A percentile compares a stretch with the other conserved stretches of the same genome.
Evolutionary conservation across 1,140 invertebrate genomes (phyloP).

Genomic region (Carcinoscorpius rotundicauda): DNA sequence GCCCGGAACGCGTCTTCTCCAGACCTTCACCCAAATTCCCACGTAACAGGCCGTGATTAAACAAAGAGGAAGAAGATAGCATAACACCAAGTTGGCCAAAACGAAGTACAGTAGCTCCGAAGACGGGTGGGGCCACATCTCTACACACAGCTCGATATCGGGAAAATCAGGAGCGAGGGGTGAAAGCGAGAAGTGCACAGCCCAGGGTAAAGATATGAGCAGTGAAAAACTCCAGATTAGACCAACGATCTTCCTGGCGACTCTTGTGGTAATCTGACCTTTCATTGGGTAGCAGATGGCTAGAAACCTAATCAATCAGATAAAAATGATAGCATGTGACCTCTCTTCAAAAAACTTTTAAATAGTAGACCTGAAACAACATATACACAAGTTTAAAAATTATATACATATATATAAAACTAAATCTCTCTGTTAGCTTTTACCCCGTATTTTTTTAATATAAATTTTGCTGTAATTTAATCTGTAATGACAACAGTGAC

Average conservation of each 20-base stretch:
- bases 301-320: conserved; percentile 52
- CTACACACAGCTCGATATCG: conserved; percentile 51
- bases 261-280: conserved; percentile 74
- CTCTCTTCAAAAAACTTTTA: too few relatives aligned
- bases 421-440: too few relatives aligned
- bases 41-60: conserved; percentile 85
- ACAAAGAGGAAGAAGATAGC: conserved; percentile 84
- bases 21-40: conserved; percentile 84
- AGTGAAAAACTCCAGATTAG: conserved; percentile 81
- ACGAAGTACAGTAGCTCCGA: conserved; percentile 75
- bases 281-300: conserved; percentile 90
- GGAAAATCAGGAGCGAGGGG: conserved; percentile 37
- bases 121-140: conserved; percentile 67
- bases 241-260: conserved; percentile 72
- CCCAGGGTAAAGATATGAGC: conserved; percentile 73
- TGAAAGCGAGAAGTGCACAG: conserved; percentile 73
- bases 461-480: too few relatives aligned
- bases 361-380: too few relatives aligned
- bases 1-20: conserved; percentile 68
- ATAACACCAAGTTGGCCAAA: conserved; percentile 73
- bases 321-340: too few relatives aligned
- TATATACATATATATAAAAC: too few relatives aligned
- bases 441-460: too few relatives aligned
- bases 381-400: too few relatives aligned
- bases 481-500: too few relatives aligned